Conservation (phyloP, 2,888 invertebrate species). For the Phaedon cochleariae region DNA sequence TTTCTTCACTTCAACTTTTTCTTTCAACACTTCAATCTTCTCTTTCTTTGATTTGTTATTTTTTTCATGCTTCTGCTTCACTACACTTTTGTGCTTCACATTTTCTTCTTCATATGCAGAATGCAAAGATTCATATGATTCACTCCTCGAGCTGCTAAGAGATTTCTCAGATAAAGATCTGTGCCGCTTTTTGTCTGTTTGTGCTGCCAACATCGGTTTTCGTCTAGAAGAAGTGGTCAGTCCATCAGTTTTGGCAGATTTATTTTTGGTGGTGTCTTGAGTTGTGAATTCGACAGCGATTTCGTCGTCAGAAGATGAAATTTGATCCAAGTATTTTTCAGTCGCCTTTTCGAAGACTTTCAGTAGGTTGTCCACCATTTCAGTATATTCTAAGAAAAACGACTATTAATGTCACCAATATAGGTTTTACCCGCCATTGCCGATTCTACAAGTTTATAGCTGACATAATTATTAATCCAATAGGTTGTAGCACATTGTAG, state of each 20-base stretch:
- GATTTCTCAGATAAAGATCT: slow-evolving; percentile 53
- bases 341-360: slow-evolving; percentile 83
- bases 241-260: slow-evolving; percentile 34
- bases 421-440: too few species aligned
- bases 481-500: too few species aligned
- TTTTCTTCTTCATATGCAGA: slow-evolving; percentile 24
- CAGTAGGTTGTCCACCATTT: slow-evolving; percentile 86
- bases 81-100: slow-evolving; percentile 24
- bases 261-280: slow-evolving; percentile 57
- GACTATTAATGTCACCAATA: neutral
- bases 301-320: slow-evolving; percentile 82
- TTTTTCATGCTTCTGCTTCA: slow-evolving; percentile 31
- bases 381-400: slow-evolving; percentile 76
- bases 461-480: too few species aligned
- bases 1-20: slow-evolving; percentile 25
- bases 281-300: slow-evolving; percentile 74
- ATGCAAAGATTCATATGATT: slow-evolving; percentile 37
- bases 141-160: slow-evolving; percentile 34
- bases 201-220: slow-evolving; percentile 54
- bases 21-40: slow-evolving; percentile 10
- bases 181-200: slow-evolving; percentile 54
- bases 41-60: slow-evolving; percentile 28
- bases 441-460: too few species aligned
- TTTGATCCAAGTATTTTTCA: slow-evolving; percentile 82
- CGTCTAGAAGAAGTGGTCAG: slow-evolving; percentile 45